phyloP scores from a whole-genome alignment of 2,113 vertebrate genomes.

The Takifugu bimaculatus region DNA sequence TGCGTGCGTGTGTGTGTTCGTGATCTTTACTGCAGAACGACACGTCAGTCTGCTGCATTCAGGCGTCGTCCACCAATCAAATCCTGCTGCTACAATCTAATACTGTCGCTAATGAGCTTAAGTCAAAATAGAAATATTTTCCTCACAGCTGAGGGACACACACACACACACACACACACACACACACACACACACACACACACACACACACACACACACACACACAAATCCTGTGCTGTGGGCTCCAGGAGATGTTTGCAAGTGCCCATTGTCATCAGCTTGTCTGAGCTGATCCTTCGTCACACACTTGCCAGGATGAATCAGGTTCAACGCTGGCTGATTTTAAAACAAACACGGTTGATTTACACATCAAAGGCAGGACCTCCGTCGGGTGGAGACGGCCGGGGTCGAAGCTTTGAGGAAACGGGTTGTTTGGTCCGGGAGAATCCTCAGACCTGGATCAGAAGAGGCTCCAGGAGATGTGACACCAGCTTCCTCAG shows the following conservation, averaged over 20 bases:
- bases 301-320: constrained; percentile 58
- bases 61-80: constrained; percentile 18
- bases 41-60: constrained; percentile 26
- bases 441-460: not conserved
- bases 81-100: constrained; percentile 24
- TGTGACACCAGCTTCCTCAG: constrained; percentile 28
- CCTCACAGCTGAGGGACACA: constrained; percentile 35
- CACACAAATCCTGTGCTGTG: constrained; percentile 6
- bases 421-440: constrained; percentile 16
- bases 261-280: constrained; percentile 70
- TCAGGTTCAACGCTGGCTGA: constrained; percentile 58
- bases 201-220: too few species aligned
- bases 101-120: constrained; percentile 56
- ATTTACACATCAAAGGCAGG: constrained; percentile 69
- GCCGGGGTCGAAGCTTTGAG: constrained; percentile 47
- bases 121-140: constrained; percentile 45
- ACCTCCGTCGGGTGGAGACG: constrained; percentile 44
- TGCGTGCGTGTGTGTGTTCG: not conserved
- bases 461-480: not conserved
- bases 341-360: constrained; percentile 19
- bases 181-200: constrained; percentile 14
- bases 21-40: constrained; percentile 31
- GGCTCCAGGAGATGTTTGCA: constrained; percentile 46
- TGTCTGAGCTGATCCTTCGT: constrained; percentile 66
- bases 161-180: constrained; percentile 29